Percentiles rank a stretch among this genome's conserved stretches.
These are phyloP conservation scores for Hedya salicella DNA, from an alignment of 2,888 invertebrate species.

Conservation along the genomic window DNA sequence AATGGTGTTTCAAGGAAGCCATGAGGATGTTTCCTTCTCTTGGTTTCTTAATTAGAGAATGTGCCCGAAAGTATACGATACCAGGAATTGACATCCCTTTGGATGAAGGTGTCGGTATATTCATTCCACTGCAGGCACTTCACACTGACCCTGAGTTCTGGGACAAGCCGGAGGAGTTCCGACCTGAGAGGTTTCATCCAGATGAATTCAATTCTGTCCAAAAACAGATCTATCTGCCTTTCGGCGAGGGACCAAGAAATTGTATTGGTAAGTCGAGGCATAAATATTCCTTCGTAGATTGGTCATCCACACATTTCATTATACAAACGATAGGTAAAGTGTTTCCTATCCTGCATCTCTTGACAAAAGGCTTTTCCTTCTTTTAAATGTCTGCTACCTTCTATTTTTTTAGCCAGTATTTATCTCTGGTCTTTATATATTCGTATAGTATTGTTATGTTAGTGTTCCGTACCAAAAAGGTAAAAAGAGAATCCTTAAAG, in stretches of 20 bases:
- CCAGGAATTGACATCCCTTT: constrained; percentile 59
- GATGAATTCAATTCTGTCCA: constrained; percentile 53
- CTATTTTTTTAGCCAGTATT: too few species aligned
- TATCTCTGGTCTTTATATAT: too few species aligned
- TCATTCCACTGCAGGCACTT: constrained; percentile 57
- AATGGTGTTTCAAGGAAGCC: constrained; percentile 64
- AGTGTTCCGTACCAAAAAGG: too few species aligned
- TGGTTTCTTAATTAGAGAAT: constrained; percentile 60
- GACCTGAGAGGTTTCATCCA: constrained; percentile 65
- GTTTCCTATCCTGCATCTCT: too few species aligned
- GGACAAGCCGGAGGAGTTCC: constrained; percentile 59
- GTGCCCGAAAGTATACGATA: constrained; percentile 59
- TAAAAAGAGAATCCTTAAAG: too few species aligned
- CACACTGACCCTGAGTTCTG: constrained; percentile 68
- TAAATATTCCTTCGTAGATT: not conserved
- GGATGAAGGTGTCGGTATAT: constrained; percentile 60
- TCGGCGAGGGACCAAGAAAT: constrained; percentile 47
- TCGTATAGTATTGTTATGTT: too few species aligned
- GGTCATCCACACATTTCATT: too few species aligned
- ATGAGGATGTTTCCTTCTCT: constrained; percentile 69
- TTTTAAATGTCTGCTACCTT: too few species aligned
- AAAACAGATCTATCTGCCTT: constrained; percentile 67
- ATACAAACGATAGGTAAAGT: too few species aligned
- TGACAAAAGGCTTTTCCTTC: too few species aligned
- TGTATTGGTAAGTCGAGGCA: constrained; percentile 39